Evolutionary conservation across 2,888 invertebrate genomes (phyloP).

Genomic region (Andricus quercusramuli): DNA sequence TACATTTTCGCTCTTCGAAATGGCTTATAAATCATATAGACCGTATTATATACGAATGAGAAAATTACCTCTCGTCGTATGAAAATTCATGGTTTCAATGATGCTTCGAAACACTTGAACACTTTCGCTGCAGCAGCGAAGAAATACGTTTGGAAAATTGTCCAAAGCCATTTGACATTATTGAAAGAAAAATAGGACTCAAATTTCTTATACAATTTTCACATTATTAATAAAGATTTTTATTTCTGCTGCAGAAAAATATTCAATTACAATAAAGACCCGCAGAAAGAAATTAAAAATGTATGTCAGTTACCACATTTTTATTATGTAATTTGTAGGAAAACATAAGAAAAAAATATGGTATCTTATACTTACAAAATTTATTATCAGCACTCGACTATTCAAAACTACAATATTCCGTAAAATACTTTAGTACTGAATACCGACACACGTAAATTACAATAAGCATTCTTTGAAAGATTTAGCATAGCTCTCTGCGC

Average conservation of each 20-base stretch:
- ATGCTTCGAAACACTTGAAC: not conserved
- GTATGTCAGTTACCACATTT: not conserved
- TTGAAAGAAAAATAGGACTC: not conserved
- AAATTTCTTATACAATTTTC: not conserved
- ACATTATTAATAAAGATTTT: not conserved
- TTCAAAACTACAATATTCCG: not conserved
- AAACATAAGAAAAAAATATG: not conserved
- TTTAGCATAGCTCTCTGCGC: conserved; percentile 9
- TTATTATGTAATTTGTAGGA: not conserved
- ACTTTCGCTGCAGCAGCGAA: not conserved
- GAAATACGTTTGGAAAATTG: not conserved
- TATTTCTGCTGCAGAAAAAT: not conserved
- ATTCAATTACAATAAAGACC: not conserved
- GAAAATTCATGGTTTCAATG: conserved; percentile 11
- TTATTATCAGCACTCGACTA: not conserved
- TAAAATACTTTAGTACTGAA: not conserved
- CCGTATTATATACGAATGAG: not conserved
- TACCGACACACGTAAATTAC: not conserved
- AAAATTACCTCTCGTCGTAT: not conserved
- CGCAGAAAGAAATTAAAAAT: not conserved
- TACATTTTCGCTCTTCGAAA: conserved; percentile 29
- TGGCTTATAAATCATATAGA: conserved; percentile 23
- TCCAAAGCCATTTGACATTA: not conserved
- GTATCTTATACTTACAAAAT: not conserved
- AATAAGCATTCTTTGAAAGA: not conserved